Conservation (phyloP, 1,140 invertebrate genomes). For the Heliothis subflexa region DNA sequence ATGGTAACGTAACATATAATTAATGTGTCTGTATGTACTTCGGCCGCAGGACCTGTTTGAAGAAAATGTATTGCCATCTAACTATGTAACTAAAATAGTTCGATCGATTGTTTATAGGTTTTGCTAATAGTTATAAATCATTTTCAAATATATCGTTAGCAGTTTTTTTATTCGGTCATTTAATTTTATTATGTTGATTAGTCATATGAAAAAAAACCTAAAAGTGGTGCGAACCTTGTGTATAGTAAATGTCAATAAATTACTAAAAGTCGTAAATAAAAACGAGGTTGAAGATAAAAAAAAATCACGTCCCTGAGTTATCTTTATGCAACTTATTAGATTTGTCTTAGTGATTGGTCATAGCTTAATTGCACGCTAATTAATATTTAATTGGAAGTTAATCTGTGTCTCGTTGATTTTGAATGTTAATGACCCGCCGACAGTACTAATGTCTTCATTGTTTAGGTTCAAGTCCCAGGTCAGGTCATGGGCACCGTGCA, state of each 20-base stretch:
- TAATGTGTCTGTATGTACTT: slow-evolving; percentile 25
- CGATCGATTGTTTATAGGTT: slow-evolving; percentile 1
- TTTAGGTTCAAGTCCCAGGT: slow-evolving; percentile 40
- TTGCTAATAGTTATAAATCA: not conserved
- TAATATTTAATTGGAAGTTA: slow-evolving; percentile 29
- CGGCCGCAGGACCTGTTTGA: slow-evolving; percentile 26
- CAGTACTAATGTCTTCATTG: slow-evolving; percentile 31
- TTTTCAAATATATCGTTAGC: not conserved
- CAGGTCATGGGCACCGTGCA: slow-evolving; percentile 27
- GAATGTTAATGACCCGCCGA: slow-evolving; percentile 38
- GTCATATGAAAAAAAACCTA: not conserved
- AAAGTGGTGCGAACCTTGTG: not conserved
- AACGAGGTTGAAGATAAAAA: not conserved
- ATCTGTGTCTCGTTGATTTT: slow-evolving; percentile 23
- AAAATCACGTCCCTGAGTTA: not conserved
- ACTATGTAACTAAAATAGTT: not conserved
- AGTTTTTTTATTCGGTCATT: not conserved
- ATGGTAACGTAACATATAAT: slow-evolving; percentile 36
- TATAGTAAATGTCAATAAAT: not conserved
- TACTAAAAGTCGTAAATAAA: not conserved
- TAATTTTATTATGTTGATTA: not conserved
- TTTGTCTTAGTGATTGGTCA: not conserved
- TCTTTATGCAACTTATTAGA: not conserved
- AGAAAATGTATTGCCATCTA: not conserved
- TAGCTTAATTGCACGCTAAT: slow-evolving; percentile 26